Conservation (phyloP, 2,797 vertebrate species). For the Myripristis jacobus region DNA sequence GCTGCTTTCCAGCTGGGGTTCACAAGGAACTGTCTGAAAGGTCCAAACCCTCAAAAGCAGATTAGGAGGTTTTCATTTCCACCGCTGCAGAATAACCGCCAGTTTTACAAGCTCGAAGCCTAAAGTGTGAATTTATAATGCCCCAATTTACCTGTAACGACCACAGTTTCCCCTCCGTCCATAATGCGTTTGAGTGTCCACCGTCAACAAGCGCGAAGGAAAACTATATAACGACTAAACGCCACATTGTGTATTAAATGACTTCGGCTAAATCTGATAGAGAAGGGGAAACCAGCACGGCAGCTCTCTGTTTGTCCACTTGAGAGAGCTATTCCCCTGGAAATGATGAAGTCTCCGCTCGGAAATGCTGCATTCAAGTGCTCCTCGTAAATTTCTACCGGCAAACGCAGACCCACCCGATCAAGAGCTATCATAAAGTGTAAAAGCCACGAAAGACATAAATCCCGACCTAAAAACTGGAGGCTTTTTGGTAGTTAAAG, state of each 20-base stretch:
- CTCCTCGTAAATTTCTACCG: not conserved
- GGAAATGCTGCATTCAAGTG: constrained; percentile 39
- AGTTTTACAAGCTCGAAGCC: fast-evolving
- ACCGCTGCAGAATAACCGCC: not conserved
- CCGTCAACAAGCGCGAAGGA: too few relatives aligned
- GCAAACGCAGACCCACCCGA: not conserved
- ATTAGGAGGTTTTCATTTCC: not conserved
- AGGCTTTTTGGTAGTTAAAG: too few relatives aligned
- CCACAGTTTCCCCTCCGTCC: constrained; percentile 32
- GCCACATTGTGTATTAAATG: too few relatives aligned
- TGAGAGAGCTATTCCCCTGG: constrained; percentile 54
- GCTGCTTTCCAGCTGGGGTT: constrained; percentile 91
- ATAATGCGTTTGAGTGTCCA: constrained; percentile 25
- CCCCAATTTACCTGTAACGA: constrained; percentile 55
- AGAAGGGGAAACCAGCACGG: too few relatives aligned
- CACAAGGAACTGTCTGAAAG: constrained; percentile 85
- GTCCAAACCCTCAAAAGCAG: constrained; percentile 84
- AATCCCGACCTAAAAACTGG: too few relatives aligned
- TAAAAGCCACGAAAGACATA: too few relatives aligned
- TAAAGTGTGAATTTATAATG: fast-evolving
- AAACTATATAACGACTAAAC: too few relatives aligned
- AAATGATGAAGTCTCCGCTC: not conserved
- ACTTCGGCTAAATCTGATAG: too few relatives aligned
- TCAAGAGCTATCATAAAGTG: too few relatives aligned
- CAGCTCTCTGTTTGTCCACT: constrained; percentile 41